These are phyloP conservation scores for Balaenoptera acutorostrata DNA, from an alignment of 2,113 vertebrate genomes.

Conservation along the genomic window DNA sequence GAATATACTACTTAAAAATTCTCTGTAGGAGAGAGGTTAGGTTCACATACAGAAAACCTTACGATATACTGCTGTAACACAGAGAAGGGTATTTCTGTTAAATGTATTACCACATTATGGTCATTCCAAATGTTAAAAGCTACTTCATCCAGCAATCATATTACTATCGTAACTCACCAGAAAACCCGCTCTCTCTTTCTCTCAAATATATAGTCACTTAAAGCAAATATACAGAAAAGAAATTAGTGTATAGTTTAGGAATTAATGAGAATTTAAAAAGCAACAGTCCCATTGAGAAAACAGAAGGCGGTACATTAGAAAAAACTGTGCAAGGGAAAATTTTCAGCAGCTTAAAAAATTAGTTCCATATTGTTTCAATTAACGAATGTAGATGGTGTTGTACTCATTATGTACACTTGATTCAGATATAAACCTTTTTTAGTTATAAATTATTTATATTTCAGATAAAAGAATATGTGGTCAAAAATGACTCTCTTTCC, in stretches of 20 bases:
- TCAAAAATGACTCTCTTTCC: not conserved
- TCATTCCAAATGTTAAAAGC: constrained; percentile 11
- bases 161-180: not conserved
- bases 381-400: not conserved
- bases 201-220: not conserved
- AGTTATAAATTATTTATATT: not conserved
- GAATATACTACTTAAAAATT: constrained; percentile 27
- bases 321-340: not conserved
- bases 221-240: not conserved
- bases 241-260: not conserved
- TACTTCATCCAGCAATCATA: not conserved
- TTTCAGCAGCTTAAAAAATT: constrained; percentile 10
- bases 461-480: not conserved
- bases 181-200: not conserved
- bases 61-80: constrained; percentile 37
- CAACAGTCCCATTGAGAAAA: not conserved
- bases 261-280: constrained; percentile 33
- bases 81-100: constrained; percentile 35
- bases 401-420: not conserved
- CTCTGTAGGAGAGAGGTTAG: not conserved
- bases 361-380: constrained; percentile 22
- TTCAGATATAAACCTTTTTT: not conserved
- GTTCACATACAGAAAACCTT: not conserved
- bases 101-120: constrained; percentile 6
- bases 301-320: not conserved